These are phyloP conservation scores for Apamea sordens DNA, from an alignment of 2,888 invertebrate species.

Conservation along the genomic window DNA sequence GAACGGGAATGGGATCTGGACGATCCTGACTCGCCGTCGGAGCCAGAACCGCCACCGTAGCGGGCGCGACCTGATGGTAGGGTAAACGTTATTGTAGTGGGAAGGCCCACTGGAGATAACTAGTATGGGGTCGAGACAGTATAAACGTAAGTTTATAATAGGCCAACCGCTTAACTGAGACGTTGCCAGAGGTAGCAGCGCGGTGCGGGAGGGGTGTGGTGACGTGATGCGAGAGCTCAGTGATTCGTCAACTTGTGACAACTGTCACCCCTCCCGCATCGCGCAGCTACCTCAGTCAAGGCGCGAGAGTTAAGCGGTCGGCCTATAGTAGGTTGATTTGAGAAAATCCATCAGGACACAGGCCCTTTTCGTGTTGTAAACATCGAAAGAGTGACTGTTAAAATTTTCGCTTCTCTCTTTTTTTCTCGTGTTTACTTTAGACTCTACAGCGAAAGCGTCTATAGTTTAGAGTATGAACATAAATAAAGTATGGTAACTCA, in stretches of 20 bases:
- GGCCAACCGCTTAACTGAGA: no score
- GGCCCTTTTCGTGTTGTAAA: not conserved
- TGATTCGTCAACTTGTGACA: no score
- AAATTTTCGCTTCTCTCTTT: not conserved
- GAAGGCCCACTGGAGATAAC: not conserved
- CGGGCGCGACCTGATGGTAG: slow-evolving; percentile 91
- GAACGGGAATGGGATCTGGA: slow-evolving; percentile 91
- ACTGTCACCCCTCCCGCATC: not conserved
- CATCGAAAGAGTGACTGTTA: no score
- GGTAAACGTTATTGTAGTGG: not conserved
- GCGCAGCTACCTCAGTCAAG: no score
- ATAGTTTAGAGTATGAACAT: not conserved
- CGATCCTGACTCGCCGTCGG: slow-evolving; percentile 92
- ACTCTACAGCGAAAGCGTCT: not conserved
- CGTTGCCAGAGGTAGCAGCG: no score
- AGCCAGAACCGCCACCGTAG: slow-evolving; percentile 90
- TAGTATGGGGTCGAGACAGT: not conserved
- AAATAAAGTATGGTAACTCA: slow-evolving; percentile 72
- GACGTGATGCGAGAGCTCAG: no score
- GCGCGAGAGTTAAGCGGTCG: no score
- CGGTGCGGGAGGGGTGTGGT: no score
- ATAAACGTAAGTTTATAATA: not conserved
- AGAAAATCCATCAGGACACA: not conserved
- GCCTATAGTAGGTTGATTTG: not conserved
- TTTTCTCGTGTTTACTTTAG: no score